Conservation (phyloP, 2,888 invertebrate species). For the Diachrysia chrysitis region DNA sequence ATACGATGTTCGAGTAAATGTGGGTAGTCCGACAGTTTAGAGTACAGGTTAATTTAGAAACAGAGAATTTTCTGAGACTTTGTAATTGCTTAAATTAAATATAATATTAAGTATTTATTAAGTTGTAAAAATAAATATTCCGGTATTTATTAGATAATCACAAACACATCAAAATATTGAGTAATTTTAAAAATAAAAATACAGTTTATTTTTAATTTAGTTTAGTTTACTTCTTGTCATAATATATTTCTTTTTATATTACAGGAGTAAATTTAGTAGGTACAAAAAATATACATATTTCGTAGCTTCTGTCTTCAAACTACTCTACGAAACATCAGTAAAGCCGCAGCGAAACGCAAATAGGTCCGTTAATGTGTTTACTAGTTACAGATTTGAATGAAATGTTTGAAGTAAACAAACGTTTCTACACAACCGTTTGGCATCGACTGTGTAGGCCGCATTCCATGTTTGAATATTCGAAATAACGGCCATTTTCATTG, state of each 20-base stretch:
- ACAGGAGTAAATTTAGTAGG: no score
- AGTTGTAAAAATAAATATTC: no score
- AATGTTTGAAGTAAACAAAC: slow-evolving; percentile 52
- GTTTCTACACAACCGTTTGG: slow-evolving; percentile 8
- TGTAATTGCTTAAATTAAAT: slow-evolving; percentile 24
- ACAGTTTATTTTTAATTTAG: no score
- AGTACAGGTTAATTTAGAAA: slow-evolving; percentile 54
- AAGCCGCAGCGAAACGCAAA: slow-evolving; percentile 70
- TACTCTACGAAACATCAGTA: slow-evolving; percentile 70
- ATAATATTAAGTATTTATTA: no score
- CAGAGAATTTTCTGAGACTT: slow-evolving; percentile 26
- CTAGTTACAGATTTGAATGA: slow-evolving; percentile 55
- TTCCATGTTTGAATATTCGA: background rate
- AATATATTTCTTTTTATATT: no score
- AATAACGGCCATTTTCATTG: background rate
- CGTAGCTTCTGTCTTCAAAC: background rate
- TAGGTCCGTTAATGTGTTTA: slow-evolving; percentile 69
- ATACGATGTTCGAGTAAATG: slow-evolving; percentile 66
- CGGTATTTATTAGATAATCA: no score
- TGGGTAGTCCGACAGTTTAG: slow-evolving; percentile 68
- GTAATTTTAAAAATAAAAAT: no score
- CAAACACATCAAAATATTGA: no score
- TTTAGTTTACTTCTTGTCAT: no score
- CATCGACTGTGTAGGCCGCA: slow-evolving; percentile 1
- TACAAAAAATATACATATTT: no score